Conservation (phyloP, 2,797 vertebrate species). For the Mus caroli region DNA sequence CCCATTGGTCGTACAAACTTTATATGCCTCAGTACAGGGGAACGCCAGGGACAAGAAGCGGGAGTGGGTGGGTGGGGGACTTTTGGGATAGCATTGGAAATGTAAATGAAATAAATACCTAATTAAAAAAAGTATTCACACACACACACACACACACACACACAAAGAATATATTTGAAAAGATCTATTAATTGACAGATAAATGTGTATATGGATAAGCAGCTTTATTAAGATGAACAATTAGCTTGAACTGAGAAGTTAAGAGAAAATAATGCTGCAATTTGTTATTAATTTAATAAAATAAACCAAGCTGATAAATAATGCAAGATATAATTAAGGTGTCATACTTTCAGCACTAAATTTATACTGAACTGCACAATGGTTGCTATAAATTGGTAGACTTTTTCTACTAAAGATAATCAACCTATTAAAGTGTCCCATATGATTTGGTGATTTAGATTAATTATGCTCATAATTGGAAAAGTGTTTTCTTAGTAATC, state of each 20-base stretch:
- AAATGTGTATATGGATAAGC: not conserved
- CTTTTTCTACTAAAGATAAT: not conserved
- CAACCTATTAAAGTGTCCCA: not conserved
- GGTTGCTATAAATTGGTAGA: not conserved
- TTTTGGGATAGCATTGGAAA: too few relatives aligned
- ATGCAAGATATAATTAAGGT: not conserved
- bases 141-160: too few relatives aligned
- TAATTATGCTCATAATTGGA: not conserved
- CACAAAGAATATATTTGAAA: not conserved
- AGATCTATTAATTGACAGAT: not conserved
- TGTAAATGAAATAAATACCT: too few relatives aligned
- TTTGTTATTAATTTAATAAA: not conserved
- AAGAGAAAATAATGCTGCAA: not conserved
- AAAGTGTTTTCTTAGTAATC: not conserved
- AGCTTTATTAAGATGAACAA: not conserved
- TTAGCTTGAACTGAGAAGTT: not conserved
- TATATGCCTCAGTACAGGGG: too few relatives aligned
- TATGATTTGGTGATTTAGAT: not conserved
- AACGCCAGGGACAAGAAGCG: too few relatives aligned
- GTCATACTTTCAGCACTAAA: not conserved
- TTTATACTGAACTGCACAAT: not conserved
- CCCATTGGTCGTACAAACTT: too few relatives aligned
- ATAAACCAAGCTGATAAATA: not conserved
- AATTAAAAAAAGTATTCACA: too few relatives aligned
- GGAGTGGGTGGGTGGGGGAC: too few relatives aligned